Conservation (phyloP, 2,888 invertebrate genomes). For the Yponomeuta sedellus region DNA sequence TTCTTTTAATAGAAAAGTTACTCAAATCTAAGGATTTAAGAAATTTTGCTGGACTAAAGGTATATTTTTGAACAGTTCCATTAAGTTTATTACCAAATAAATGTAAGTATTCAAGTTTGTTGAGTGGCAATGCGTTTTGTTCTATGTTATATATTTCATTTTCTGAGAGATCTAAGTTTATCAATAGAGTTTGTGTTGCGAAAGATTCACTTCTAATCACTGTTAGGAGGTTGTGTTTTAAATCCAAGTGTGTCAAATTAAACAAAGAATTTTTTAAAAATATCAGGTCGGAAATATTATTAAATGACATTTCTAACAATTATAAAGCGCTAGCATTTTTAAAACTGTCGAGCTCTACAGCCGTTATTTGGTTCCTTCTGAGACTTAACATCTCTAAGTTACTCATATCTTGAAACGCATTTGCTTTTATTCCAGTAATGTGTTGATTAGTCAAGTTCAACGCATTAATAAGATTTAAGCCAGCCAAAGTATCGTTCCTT, state of each 20-base stretch:
- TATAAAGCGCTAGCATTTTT: slow-evolving; percentile 29
- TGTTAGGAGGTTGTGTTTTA: slow-evolving; percentile 45
- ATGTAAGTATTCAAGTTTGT: slow-evolving; percentile 48
- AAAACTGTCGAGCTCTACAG: slow-evolving; percentile 42
- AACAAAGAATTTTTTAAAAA: slow-evolving; percentile 39
- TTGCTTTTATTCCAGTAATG: slow-evolving; percentile 35
- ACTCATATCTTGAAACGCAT: slow-evolving; percentile 40
- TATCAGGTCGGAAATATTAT: slow-evolving; percentile 36
- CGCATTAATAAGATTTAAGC: slow-evolving; percentile 36
- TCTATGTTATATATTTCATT: slow-evolving; percentile 47
- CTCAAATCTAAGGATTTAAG: slow-evolving; percentile 51
- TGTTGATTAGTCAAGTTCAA: slow-evolving; percentile 45
- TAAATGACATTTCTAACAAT: slow-evolving; percentile 50
- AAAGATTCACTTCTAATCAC: slow-evolving; percentile 36
- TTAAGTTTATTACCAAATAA: slow-evolving; percentile 41
- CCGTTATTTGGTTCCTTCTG: slow-evolving; percentile 42
- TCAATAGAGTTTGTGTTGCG: slow-evolving; percentile 36
- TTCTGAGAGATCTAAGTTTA: slow-evolving; percentile 46
- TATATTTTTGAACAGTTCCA: slow-evolving; percentile 37
- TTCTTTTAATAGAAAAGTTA: slow-evolving; percentile 39
- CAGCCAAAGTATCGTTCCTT: slow-evolving; percentile 40
- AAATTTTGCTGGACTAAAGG: slow-evolving; percentile 50
- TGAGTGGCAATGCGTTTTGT: slow-evolving; percentile 43
- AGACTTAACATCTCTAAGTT: slow-evolving; percentile 42
- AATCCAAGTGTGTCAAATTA: slow-evolving; percentile 43